Conservation (phyloP, 2,113 vertebrate species). For the Anolis sagrei region DNA sequence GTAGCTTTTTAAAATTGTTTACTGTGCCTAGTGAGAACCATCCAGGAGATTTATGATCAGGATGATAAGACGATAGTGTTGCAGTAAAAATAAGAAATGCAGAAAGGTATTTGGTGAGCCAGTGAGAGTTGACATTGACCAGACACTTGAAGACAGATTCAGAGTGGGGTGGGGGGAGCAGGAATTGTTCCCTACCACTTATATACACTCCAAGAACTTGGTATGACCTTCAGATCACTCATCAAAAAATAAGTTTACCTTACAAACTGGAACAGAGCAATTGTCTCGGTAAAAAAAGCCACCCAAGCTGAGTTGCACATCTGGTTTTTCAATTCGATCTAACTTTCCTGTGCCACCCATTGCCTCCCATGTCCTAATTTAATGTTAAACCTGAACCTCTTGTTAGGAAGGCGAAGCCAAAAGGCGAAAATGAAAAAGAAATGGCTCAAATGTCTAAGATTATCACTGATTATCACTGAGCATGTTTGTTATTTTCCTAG, state of each 20-base stretch:
- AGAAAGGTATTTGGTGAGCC: conserved; percentile 49
- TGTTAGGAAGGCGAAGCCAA: background rate
- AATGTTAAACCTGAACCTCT: background rate
- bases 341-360: background rate
- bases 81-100: conserved; percentile 38
- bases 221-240: conserved; percentile 59
- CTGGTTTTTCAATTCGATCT: background rate
- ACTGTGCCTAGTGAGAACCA: rapidly evolving
- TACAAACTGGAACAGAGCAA: conserved; percentile 58
- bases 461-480: background rate
- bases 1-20: conserved; percentile 15
- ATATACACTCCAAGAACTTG: conserved; percentile 16
- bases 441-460: background rate
- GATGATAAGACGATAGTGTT: conserved; percentile 28
- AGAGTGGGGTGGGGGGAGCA: background rate
- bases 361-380: background rate
- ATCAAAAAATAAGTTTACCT: background rate
- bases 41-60: conserved; percentile 51
- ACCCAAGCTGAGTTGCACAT: conserved; percentile 28
- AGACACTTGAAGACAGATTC: conserved; percentile 57
- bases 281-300: conserved; percentile 34
- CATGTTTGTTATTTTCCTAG: background rate
- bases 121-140: conserved; percentile 60
- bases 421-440: background rate
- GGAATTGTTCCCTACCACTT: background rate